Base-by-base conservation (phyloP, 2,113 vertebrate species). In the Aramus guarauna region DNA sequence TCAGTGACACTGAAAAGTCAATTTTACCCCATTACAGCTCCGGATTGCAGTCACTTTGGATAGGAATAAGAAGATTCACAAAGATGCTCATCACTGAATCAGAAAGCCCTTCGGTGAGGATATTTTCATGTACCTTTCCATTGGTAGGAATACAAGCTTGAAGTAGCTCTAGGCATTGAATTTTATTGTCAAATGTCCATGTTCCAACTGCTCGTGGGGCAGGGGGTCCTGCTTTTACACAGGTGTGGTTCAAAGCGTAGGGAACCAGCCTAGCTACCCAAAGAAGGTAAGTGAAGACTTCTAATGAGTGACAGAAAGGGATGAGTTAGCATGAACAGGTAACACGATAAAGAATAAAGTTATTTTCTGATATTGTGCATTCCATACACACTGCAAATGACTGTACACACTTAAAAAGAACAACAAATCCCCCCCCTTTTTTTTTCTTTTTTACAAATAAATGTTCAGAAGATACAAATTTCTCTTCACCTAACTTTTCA, bases 401-500 rank as follows among this genome's bases (percentile, higher is more conserved):
- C 14, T 30, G 30, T 3, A 30, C 14, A 43, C 12, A 34, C 19
- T 17, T 21, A 32, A 0, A 58, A 58, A 26, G 15, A 58, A 45
- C 12, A 34, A 11, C 4, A 4, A n/a, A n/a, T n/a, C 1, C 3
- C 9, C 26, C 4, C 6, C 10, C 9, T 30, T 43, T 36, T 53
- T 18, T 32, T 23, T 18, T 15, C 72, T 59, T 43, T 69, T 53
- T 15, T 15, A 52, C 11, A 76, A 56, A 30, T 21, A 64, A 23
- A 8, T 39, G 6, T 37, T 64, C 60, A 18, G 15, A 62, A 50
- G 36, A 60, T 34, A 60, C 5, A 15, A 11, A 15, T 37, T 41
- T 67, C 14, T 37, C 11, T 48, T 73, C 26, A 60, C 16, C 9
- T 36, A 41, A 29, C 19, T 34, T 74, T 30, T 34, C 30, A 43